These are phyloP conservation scores for Endotricha flammealis DNA, from an alignment of 2,888 invertebrate species.

Conservation along the genomic window DNA sequence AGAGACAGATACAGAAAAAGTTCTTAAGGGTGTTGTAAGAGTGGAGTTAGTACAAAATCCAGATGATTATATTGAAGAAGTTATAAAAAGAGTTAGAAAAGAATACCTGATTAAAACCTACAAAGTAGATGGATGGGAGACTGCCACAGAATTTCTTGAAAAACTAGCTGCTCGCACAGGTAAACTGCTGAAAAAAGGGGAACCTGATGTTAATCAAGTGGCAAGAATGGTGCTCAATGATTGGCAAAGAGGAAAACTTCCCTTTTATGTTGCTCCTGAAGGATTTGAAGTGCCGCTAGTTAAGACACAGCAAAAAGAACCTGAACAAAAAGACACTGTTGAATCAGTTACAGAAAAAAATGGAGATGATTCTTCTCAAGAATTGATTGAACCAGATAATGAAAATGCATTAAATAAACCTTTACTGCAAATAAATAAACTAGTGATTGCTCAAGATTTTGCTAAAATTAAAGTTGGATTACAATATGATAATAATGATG, in stretches of 20 bases:
- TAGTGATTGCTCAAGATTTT: conserved; percentile 87
- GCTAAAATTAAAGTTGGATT: conserved; percentile 87
- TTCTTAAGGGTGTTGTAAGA: conserved; percentile 97
- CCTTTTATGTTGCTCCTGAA: conserved; percentile 94
- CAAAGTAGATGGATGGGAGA: conserved; percentile 88
- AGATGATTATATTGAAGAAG: conserved; percentile 94
- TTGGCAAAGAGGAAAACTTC: conserved; percentile 98
- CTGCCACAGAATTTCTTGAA: conserved; percentile 92
- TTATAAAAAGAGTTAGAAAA: conserved; percentile 90
- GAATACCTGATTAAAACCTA: conserved; percentile 96
- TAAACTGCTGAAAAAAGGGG: conserved; percentile 96
- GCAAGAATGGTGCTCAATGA: conserved; percentile 98
- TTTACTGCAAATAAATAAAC: conserved; percentile 54
- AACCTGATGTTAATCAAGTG: conserved; percentile 92
- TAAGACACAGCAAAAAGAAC: conserved; percentile 42
- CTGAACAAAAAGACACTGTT: conserved; percentile 29
- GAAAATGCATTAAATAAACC: conserved; percentile 41
- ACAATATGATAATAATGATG: conserved; percentile 82
- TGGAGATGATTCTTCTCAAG: conserved; percentile 34
- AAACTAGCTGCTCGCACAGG: conserved; percentile 92
- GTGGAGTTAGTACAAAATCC: conserved; percentile 96
- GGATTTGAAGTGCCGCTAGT: conserved; percentile 85
- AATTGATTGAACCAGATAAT: conserved; percentile 41
- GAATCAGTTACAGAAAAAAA: conserved; percentile 30
- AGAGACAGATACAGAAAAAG: conserved; percentile 96